phyloP scores from a whole-genome alignment of 2,888 invertebrate genomes.

The Eristalis arbustorum region DNA sequence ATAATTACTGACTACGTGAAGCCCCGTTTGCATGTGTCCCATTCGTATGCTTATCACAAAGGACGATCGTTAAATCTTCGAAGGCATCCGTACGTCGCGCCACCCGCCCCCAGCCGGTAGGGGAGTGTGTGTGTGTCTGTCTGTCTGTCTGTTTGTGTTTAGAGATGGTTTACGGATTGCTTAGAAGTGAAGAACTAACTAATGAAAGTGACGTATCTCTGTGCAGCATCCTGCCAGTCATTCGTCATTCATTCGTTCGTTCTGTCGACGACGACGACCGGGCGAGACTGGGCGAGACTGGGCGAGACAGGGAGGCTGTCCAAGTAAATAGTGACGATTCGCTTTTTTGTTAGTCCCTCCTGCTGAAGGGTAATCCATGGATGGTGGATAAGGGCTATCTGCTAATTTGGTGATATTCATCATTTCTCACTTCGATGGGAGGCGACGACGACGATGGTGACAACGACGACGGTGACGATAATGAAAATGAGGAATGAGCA shows the following conservation, averaged over 20 bases:
- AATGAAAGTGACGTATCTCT: slow-evolving; percentile 44
- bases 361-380: neutral
- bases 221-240: slow-evolving; percentile 47
- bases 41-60: slow-evolving; percentile 60
- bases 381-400: slow-evolving; percentile 36
- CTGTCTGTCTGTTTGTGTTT: no score
- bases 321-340: slow-evolving; percentile 49
- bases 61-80: slow-evolving; percentile 56
- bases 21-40: slow-evolving; percentile 37
- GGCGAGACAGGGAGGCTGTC: neutral
- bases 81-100: slow-evolving; percentile 6
- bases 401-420: slow-evolving; percentile 51
- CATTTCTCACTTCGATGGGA: slow-evolving; percentile 38
- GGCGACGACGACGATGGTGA: no score
- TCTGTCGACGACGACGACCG: neutral
- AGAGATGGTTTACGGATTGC: neutral
- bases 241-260: slow-evolving; percentile 46
- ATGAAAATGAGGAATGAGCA: neutral
- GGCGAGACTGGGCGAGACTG: slow-evolving; percentile 8
- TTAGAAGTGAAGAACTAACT: slow-evolving; percentile 4
- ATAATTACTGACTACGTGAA: slow-evolving; percentile 52
- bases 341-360: slow-evolving; percentile 14
- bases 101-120: neutral
- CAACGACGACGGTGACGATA: neutral
- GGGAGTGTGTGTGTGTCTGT: no score